Evolutionary conservation across 23 tunicate genomes (phyloP).

Genomic region (Trididemnum clinides): DNA sequence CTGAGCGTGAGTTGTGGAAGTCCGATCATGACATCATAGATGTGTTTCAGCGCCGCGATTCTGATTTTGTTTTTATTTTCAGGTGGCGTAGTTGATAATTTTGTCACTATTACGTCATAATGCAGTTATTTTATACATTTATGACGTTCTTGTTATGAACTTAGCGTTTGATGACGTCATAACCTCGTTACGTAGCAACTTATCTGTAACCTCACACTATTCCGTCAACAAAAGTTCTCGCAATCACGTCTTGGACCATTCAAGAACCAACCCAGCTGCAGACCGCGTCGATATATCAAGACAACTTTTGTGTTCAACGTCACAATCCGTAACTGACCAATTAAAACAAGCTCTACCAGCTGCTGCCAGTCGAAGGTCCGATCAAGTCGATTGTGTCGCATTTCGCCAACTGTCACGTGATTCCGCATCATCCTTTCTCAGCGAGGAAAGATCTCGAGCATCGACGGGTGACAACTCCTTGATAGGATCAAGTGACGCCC

Average conservation of each 20-base stretch:
- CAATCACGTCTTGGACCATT: background rate
- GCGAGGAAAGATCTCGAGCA: constrained; percentile 38
- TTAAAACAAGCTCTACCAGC: background rate
- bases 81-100: background rate
- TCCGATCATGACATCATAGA: too few species aligned
- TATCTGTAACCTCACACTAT: background rate
- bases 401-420: background rate
- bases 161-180: constrained; percentile 11
- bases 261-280: constrained; percentile 19
- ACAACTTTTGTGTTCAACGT: constrained; percentile 21
- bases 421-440: background rate
- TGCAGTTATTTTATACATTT: background rate
- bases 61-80: too few species aligned
- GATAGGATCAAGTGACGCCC: constrained; percentile 43
- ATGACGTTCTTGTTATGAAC: constrained; percentile 24
- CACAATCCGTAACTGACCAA: background rate
- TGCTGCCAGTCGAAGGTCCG: constrained; percentile 50
- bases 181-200: background rate
- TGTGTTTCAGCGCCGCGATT: too few species aligned
- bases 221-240: background rate
- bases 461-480: constrained; percentile 58
- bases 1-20: too few species aligned
- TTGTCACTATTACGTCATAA: background rate
- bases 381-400: constrained; percentile 24
- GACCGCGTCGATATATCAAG: constrained; percentile 65